Conservation (phyloP, 1,140 invertebrate species). For the Drosophila ficusphila region DNA sequence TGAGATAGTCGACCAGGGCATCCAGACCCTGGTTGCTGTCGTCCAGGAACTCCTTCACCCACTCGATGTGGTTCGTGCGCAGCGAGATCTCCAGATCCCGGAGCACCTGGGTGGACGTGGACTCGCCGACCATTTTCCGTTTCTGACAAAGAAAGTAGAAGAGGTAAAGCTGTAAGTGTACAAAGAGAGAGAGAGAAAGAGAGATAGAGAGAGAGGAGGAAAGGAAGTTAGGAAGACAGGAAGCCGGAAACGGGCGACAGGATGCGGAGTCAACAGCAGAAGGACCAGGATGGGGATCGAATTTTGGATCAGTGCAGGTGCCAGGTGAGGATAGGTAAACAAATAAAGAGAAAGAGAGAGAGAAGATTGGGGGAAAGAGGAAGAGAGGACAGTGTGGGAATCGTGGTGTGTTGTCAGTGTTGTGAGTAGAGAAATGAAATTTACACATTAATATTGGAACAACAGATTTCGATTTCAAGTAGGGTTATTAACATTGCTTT, state of each 20-base stretch:
- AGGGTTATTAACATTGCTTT: constrained; percentile 17
- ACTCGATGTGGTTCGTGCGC: constrained; percentile 99
- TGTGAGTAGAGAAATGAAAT: constrained; percentile 81
- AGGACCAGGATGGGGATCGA: constrained; percentile 8
- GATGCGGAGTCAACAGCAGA: constrained; percentile 9
- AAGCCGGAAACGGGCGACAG: constrained; percentile 22
- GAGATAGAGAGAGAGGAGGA: constrained; percentile 3
- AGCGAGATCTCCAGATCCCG: constrained; percentile 99
- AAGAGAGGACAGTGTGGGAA: neutral
- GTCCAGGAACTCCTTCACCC: constrained; percentile 99
- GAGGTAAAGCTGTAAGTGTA: constrained; percentile 84
- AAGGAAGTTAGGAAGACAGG: constrained; percentile 13
- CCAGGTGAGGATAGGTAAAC: constrained; percentile 41
- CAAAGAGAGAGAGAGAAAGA: constrained; percentile 50
- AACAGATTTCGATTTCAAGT: constrained; percentile 58
- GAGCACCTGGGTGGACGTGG: constrained; percentile 98
- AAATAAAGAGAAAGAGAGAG: constrained; percentile 23
- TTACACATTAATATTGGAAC: constrained; percentile 79
- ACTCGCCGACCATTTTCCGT: constrained; percentile 98
- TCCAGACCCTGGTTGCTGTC: constrained; percentile 98
- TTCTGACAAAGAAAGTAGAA: constrained; percentile 90
- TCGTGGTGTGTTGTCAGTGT: constrained; percentile 64
- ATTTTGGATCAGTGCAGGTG: constrained; percentile 38
- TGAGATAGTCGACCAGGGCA: constrained; percentile 98
- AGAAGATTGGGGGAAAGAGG: constrained; percentile 10